Conservation (phyloP, 92 coral and sea anemone genomes). For the Epizoanthus fatuus region DNA sequence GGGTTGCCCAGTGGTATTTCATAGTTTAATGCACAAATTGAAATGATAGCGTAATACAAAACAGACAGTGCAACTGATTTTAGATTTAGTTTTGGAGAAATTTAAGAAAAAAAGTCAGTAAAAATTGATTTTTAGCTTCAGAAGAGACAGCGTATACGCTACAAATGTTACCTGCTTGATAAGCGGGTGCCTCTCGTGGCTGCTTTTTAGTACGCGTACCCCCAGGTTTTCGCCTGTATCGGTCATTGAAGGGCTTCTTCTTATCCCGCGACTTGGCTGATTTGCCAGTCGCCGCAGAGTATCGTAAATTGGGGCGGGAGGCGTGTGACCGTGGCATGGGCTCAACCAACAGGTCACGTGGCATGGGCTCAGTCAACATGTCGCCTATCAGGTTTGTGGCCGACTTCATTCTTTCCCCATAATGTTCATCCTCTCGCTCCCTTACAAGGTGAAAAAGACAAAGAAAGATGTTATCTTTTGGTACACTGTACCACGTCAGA, state of each 20-base stretch:
- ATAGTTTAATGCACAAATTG: too few species aligned
- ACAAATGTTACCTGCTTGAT: background rate
- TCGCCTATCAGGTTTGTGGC: constrained; percentile 31
- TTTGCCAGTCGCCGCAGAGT: background rate
- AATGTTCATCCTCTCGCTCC: constrained; percentile 33
- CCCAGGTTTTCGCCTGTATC: constrained; percentile 22
- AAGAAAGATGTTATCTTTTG: background rate
- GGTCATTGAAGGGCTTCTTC: constrained; percentile 11
- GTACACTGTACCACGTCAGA: too few species aligned
- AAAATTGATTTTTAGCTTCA: too few species aligned
- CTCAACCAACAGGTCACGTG: constrained; percentile 26
- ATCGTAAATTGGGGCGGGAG: constrained; percentile 28
- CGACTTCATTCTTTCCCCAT: constrained; percentile 28
- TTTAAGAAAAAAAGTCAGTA: too few species aligned
- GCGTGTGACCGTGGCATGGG: background rate
- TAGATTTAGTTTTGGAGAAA: too few species aligned
- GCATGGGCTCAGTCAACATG: constrained; percentile 21
- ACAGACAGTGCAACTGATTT: too few species aligned
- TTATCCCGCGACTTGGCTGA: background rate
- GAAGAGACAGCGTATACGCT: too few species aligned
- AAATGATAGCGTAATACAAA: too few species aligned
- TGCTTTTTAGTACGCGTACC: background rate
- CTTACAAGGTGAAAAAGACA: background rate
- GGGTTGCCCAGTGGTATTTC: too few species aligned
- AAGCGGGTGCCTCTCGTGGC: background rate